Base-by-base conservation (phyloP, 2,797 vertebrate species). In the Thunnus albacares region DNA sequence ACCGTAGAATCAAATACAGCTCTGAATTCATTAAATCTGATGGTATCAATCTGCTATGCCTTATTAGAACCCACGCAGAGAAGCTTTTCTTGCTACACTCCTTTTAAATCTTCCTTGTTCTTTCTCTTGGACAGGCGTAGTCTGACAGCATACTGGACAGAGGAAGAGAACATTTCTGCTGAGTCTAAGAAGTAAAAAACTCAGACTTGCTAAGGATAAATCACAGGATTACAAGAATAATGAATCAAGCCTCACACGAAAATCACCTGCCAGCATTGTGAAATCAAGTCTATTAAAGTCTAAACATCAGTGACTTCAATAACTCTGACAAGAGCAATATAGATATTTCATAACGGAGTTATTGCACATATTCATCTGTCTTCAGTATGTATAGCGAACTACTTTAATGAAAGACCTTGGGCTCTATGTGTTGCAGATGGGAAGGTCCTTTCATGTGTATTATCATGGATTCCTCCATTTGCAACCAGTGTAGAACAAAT, bases 11-110 rank as follows among this genome's bases (percentile, higher is more conserved):
- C 85, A 78, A 79, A 85, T 84, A 79, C 1, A 0, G 65, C 70
- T 70, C 69, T 38, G 81, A 92, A 91, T 91, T 92, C 71, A 91
- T 91, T 88, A 79, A 69, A 78, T 86, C 60, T 64, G 86, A 86
- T 60, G 77, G 84, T 62, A 92, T 92, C 87, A 81, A 67, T 84
- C 66, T 69, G 38, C 71, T 72, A 7, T 45, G 28, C 49, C 63
- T 85, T 80, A 75, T 87, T 80, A 68, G 51, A 69, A 52, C 28
- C 66, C 20, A 66, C 47, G 45, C 20, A 56, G 49, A 45, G 33
- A 56, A 52, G 60, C 28, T 57, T 72, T 81, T 64, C 51, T 60
- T 51, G 18, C 63, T 38, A 14, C 33, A 33, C 33, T 47, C 20
- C 28, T 59, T 59, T 65, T 83, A 79, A 79, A 88, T 82, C 77